phyloP scores from a whole-genome alignment of 2,113 vertebrate species.

The Synchiropus splendidus region DNA sequence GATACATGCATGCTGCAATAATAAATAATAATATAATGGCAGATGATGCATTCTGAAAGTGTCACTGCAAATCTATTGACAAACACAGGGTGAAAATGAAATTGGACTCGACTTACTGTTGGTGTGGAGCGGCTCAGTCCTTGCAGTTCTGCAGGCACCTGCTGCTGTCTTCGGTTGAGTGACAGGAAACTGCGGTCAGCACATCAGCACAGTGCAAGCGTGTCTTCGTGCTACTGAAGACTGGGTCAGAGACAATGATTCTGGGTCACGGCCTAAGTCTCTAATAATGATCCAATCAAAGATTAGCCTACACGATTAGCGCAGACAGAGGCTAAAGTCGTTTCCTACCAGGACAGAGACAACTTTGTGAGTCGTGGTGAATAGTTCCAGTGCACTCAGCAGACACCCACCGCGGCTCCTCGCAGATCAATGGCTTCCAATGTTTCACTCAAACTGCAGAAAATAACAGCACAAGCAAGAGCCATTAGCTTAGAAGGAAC shows the following conservation, averaged over 20 bases:
- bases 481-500: too few species aligned
- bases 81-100: too few species aligned
- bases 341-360: constrained; percentile 23
- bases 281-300: constrained; percentile 14
- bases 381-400: constrained; percentile 25
- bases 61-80: too few species aligned
- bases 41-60: too few species aligned
- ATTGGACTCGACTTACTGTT: too few species aligned
- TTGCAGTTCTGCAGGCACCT: constrained; percentile 28
- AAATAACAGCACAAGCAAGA: constrained; percentile 19
- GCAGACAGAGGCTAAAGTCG: constrained; percentile 6
- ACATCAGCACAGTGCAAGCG: constrained; percentile 3
- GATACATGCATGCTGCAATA: too few species aligned
- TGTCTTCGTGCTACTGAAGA: background rate
- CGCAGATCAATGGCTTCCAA: constrained; percentile 39
- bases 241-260: constrained; percentile 4
- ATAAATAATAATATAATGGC: too few species aligned
- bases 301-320: background rate
- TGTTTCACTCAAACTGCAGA: constrained; percentile 42
- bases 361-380: constrained; percentile 20
- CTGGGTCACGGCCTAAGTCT: background rate
- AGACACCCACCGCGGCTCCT: constrained; percentile 46
- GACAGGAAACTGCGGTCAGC: constrained; percentile 42
- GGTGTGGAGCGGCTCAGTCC: too few species aligned
- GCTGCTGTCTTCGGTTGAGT: constrained; percentile 17